These are phyloP conservation scores for Pheosia tremula DNA, from an alignment of 2,888 invertebrate species.

Conservation along the genomic window DNA sequence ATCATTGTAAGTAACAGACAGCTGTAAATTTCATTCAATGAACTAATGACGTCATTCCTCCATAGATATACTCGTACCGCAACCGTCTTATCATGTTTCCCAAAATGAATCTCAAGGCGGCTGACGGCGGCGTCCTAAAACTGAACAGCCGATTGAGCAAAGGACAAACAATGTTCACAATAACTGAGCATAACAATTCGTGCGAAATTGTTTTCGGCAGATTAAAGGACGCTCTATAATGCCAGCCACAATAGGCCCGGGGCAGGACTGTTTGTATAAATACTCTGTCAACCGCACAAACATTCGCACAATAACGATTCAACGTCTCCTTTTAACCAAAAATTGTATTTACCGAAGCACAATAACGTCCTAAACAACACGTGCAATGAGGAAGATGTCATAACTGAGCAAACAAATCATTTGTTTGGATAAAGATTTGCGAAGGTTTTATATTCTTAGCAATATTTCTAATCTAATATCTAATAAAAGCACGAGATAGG, in stretches of 20 bases:
- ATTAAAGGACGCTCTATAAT: slow-evolving; percentile 62
- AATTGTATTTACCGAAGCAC: slow-evolving; percentile 66
- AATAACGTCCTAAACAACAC: slow-evolving; percentile 53
- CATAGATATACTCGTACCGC: background rate
- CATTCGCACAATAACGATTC: slow-evolving; percentile 62
- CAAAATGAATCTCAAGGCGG: slow-evolving; percentile 11
- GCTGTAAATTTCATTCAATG: background rate
- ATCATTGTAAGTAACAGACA: background rate
- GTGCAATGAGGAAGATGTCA: slow-evolving; percentile 52
- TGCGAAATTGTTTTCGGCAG: slow-evolving; percentile 62
- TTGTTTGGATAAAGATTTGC: slow-evolving; percentile 24
- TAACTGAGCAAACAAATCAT: slow-evolving; percentile 42
- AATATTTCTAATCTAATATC: no score
- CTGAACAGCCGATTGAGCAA: slow-evolving; percentile 29
- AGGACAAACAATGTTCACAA: slow-evolving; percentile 38
- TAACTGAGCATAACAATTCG: slow-evolving; percentile 37
- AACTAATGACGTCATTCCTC: background rate
- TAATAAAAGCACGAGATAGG: no score
- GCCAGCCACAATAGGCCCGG: slow-evolving; percentile 58
- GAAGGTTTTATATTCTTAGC: background rate
- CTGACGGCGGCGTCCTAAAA: slow-evolving; percentile 12
- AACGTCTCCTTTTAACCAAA: slow-evolving; percentile 62
- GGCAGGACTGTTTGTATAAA: slow-evolving; percentile 64
- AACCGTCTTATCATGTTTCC: slow-evolving; percentile 1
- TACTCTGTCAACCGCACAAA: slow-evolving; percentile 72